Percentiles rank a stretch among this genome's conserved stretches.
Evolutionary conservation across 2,113 vertebrate species (phyloP).

Genomic region (Cochlearius cochlearius): DNA sequence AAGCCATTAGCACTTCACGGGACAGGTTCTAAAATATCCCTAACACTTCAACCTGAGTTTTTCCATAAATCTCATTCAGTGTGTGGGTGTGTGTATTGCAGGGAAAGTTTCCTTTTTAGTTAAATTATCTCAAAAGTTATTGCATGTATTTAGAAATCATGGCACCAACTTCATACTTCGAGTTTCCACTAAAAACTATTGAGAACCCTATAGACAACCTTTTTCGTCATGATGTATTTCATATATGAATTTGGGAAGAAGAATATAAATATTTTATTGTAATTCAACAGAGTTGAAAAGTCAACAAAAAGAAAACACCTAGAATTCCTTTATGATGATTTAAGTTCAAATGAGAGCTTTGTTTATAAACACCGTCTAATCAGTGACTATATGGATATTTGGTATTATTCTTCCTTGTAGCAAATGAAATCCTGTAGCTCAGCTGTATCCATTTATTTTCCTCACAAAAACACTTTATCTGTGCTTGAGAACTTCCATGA

Average conservation of each 20-base stretch:
- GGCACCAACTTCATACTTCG: not conserved
- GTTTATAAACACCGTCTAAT: not conserved
- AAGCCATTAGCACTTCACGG: not conserved
- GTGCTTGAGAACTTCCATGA: not conserved
- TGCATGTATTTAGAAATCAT: not conserved
- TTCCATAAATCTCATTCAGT: not conserved
- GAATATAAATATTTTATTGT: not conserved
- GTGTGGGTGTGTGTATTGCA: not conserved
- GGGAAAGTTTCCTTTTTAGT: not conserved
- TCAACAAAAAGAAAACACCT: not conserved
- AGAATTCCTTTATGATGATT: not conserved
- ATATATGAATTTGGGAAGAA: not conserved
- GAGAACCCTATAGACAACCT: not conserved
- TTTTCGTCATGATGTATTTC: not conserved
- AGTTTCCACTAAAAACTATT: not conserved
- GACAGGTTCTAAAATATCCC: constrained; percentile 1
- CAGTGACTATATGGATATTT: not conserved
- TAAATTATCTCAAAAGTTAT: not conserved
- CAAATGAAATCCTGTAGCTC: not conserved
- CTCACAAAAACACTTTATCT: not conserved
- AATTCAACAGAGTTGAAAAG: not conserved
- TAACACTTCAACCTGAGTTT: not conserved
- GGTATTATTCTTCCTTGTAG: not conserved
- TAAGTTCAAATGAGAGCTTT: not conserved
- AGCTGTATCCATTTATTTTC: not conserved